These are phyloP conservation scores for Doryteuthis pealeii DNA, from an alignment of 1,140 invertebrate genomes.

Conservation along the genomic window DNA sequence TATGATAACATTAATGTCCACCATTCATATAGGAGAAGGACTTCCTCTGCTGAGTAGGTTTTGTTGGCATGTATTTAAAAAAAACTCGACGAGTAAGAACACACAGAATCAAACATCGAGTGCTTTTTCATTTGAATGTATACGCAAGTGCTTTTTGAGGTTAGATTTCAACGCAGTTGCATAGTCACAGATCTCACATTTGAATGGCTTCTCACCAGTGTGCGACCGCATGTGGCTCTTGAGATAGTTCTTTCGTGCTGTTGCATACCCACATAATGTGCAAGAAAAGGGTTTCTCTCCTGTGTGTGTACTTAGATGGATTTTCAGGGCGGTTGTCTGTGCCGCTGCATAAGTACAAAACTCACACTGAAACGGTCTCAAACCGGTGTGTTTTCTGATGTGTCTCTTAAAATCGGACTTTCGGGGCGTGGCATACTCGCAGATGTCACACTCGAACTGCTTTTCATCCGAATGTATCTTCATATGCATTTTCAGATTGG, in stretches of 20 bases:
- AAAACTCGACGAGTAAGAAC: too few species aligned
- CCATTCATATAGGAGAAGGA: too few species aligned
- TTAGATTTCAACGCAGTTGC: too few species aligned
- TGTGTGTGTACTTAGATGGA: slow-evolving; percentile 21
- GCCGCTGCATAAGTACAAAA: slow-evolving; percentile 23
- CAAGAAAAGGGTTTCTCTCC: slow-evolving; percentile 25
- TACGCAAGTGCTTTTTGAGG: too few species aligned
- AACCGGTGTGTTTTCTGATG: slow-evolving; percentile 79
- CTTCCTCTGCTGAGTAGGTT: too few species aligned
- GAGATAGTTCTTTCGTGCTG: slow-evolving; percentile 15
- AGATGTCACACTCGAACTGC: slow-evolving; percentile 18
- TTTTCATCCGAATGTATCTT: slow-evolving; percentile 22
- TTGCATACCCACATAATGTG: slow-evolving; percentile 20
- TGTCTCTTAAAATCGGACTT: slow-evolving; percentile 64
- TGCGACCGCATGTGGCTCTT: slow-evolving; percentile 40
- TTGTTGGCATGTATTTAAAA: too few species aligned
- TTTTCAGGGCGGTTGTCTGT: slow-evolving; percentile 12
- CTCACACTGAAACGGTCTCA: slow-evolving; percentile 19
- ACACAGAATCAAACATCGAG: too few species aligned
- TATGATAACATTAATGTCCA: too few species aligned
- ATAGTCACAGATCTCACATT: too few species aligned
- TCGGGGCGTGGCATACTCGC: slow-evolving; percentile 11
- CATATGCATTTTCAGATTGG: slow-evolving; percentile 19
- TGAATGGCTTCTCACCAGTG: slow-evolving; percentile 50
- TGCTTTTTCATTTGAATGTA: too few species aligned